Conservation (phyloP, 1,140 invertebrate genomes). For the Delia radicum region DNA sequence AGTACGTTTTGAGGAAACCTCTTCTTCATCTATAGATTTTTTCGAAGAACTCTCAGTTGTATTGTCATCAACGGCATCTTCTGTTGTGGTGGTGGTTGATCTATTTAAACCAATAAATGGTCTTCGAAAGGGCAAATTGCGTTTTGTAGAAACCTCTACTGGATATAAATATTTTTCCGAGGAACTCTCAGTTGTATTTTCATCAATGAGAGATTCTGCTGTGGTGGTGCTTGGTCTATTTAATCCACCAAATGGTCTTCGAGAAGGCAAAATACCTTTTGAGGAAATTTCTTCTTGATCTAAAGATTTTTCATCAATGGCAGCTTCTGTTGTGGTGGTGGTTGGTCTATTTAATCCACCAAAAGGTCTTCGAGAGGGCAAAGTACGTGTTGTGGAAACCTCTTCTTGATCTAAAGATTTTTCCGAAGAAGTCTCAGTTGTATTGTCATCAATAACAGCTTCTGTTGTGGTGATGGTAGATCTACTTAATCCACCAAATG, state of each 20-base stretch:
- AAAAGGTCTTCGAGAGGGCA: background rate
- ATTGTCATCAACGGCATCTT: background rate
- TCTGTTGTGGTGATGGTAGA: background rate
- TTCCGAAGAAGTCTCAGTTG: background rate
- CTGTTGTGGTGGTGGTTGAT: background rate
- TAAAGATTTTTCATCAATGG: slow-evolving; percentile 22
- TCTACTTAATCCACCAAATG: background rate
- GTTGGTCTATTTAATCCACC: background rate
- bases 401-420: background rate
- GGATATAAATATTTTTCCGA: background rate
- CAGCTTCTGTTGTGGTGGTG: slow-evolving; percentile 5
- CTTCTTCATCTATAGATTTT: background rate
- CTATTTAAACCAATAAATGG: slow-evolving; percentile 1
- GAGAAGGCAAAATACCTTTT: background rate
- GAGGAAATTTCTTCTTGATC: background rate
- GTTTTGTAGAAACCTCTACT: background rate
- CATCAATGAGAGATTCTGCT: background rate
- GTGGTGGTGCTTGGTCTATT: background rate
- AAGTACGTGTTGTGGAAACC: background rate
- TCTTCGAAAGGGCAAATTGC: background rate
- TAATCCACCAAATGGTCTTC: background rate
- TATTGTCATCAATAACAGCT: background rate
- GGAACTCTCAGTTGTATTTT: background rate
- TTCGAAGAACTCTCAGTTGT: background rate
- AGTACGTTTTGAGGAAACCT: background rate